Conservation (phyloP, 2,113 vertebrate genomes). For the Cyanistes caeruleus region DNA sequence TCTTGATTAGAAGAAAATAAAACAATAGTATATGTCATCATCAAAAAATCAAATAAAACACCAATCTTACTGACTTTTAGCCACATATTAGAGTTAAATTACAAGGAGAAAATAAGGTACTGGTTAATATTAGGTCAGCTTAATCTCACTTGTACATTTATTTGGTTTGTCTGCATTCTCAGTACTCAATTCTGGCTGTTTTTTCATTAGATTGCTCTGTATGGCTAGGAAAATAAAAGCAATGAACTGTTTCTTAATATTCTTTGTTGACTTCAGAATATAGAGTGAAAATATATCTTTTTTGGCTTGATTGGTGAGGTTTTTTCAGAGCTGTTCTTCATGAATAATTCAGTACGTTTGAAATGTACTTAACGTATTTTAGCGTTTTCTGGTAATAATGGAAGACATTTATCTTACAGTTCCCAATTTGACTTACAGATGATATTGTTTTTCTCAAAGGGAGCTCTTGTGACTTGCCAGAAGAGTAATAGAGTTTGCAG, state of each 20-base stretch:
- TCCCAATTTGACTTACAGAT: slow-evolving; percentile 28
- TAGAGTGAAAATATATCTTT: not conserved
- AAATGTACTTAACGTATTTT: slow-evolving; percentile 38
- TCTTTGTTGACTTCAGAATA: not conserved
- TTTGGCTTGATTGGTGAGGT: not conserved
- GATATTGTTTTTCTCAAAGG: slow-evolving; percentile 27
- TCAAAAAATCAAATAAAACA: not conserved
- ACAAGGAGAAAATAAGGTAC: not conserved
- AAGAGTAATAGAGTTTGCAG: slow-evolving; percentile 7
- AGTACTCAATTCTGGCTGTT: not conserved
- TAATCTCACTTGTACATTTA: not conserved
- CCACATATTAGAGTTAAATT: not conserved
- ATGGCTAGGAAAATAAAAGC: not conserved
- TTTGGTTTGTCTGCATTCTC: not conserved
- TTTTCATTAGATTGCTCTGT: not conserved
- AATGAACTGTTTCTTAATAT: not conserved
- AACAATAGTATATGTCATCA: not conserved
- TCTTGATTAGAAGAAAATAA: not conserved
- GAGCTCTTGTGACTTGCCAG: not conserved
- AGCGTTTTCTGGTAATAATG: slow-evolving; percentile 8
- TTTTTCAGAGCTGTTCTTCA: not conserved
- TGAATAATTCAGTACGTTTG: slow-evolving; percentile 32
- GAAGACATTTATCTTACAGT: slow-evolving; percentile 2
- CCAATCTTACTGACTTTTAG: not conserved
- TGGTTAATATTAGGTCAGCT: not conserved